Conservation (phyloP, 2,888 invertebrate genomes). For the Frankliniella fusca region DNA sequence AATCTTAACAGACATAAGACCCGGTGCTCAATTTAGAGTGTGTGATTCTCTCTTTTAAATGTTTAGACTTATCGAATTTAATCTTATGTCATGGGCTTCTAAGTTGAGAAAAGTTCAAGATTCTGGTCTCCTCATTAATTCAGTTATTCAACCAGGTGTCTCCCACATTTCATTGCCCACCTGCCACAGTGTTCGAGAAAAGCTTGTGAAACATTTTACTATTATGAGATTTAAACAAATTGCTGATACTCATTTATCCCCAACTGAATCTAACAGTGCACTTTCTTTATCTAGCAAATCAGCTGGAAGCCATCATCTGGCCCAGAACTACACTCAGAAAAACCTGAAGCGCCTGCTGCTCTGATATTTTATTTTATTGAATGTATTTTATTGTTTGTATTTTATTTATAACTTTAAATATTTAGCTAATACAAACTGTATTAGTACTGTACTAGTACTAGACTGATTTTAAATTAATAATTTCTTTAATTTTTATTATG, state of each 20-base stretch:
- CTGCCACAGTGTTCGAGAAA: not conserved
- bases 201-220: not conserved
- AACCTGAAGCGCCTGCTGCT: not conserved
- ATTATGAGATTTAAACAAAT: not conserved
- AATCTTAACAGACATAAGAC: not conserved
- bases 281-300: not conserved
- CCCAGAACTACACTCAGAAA: not conserved
- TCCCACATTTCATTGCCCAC: not conserved
- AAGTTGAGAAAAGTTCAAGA: not conserved
- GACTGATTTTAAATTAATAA: no score
- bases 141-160: not conserved
- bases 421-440: not conserved
- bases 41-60: not conserved
- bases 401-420: no score
- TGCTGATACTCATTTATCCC: not conserved
- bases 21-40: not conserved
- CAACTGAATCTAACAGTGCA: not conserved
- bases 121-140: not conserved
- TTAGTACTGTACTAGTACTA: not conserved
- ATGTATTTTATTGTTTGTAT: no score
- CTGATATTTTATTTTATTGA: no score
- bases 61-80: not conserved
- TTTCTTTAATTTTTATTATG: no score
- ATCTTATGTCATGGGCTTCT: not conserved
- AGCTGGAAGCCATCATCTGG: not conserved